Evolutionary conservation across 2,113 vertebrate genomes (phyloP).

Genomic region (Platichthys stellatus): DNA sequence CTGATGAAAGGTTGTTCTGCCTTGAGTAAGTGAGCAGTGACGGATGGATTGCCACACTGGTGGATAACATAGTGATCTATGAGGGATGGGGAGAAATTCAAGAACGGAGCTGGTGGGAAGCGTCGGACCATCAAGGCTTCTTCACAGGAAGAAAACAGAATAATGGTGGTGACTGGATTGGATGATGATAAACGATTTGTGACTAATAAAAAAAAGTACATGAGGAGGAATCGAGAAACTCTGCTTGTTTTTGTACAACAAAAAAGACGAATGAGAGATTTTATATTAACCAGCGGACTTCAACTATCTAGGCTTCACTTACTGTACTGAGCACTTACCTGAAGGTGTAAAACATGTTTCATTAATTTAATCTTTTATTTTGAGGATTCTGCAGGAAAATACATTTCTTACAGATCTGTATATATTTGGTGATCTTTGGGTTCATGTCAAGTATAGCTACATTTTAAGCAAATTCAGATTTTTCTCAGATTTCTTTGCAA

Average conservation of each 20-base stretch:
- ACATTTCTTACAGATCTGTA: too few relatives aligned
- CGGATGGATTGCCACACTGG: constrained; percentile 5
- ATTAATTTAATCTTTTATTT: too few relatives aligned
- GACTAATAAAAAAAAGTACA: background rate
- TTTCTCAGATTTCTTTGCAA: too few relatives aligned
- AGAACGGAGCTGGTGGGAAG: constrained; percentile 26
- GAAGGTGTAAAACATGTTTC: too few relatives aligned
- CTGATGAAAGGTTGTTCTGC: background rate
- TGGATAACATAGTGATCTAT: background rate
- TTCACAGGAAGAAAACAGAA: background rate
- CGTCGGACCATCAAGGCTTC: background rate
- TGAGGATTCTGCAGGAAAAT: too few relatives aligned
- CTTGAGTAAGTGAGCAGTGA: constrained; percentile 10
- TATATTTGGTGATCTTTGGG: too few relatives aligned
- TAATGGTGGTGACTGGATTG: background rate
- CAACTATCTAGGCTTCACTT: too few relatives aligned
- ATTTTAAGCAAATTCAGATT: too few relatives aligned
- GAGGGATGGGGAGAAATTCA: constrained; percentile 2
- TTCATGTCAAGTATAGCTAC: too few relatives aligned
- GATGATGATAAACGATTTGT: constrained; percentile 9
- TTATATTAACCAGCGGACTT: too few relatives aligned
- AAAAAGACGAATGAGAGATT: background rate
- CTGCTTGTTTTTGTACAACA: too few relatives aligned
- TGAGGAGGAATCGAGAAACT: background rate
- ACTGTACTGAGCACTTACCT: too few relatives aligned